phyloP scores from a whole-genome alignment of 2,113 vertebrate species.

The Lagopus leucura region DNA sequence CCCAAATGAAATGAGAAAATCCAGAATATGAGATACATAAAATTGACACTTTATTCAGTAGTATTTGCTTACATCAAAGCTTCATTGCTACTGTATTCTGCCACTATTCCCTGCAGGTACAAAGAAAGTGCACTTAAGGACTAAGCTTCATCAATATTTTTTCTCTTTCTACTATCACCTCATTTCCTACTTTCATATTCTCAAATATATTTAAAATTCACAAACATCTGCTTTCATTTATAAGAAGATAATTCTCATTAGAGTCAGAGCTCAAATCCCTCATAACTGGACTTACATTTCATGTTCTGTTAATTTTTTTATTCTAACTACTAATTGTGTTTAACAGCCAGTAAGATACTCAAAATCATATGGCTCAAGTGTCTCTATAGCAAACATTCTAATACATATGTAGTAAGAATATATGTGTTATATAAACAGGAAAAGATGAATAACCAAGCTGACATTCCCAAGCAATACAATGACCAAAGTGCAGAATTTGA shows the following conservation, averaged over 20 bases:
- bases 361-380: neutral
- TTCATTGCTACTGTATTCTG: neutral
- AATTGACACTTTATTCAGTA: neutral
- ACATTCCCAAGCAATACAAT: neutral
- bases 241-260: neutral
- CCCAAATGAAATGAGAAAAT: neutral
- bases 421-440: neutral
- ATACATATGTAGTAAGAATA: neutral
- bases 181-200: neutral
- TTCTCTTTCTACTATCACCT: neutral
- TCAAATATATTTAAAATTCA: neutral
- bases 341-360: neutral
- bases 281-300: neutral
- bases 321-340: neutral
- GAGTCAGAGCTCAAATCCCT: neutral
- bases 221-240: neutral
- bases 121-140: neutral
- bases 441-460: neutral
- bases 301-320: neutral
- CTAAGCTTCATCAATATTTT: neutral
- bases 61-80: neutral
- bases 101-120: neutral
- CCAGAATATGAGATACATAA: neutral
- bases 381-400: neutral
- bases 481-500: neutral